Base-by-base conservation (phyloP, 2,888 invertebrate genomes). In the Ectobius pallidus region DNA sequence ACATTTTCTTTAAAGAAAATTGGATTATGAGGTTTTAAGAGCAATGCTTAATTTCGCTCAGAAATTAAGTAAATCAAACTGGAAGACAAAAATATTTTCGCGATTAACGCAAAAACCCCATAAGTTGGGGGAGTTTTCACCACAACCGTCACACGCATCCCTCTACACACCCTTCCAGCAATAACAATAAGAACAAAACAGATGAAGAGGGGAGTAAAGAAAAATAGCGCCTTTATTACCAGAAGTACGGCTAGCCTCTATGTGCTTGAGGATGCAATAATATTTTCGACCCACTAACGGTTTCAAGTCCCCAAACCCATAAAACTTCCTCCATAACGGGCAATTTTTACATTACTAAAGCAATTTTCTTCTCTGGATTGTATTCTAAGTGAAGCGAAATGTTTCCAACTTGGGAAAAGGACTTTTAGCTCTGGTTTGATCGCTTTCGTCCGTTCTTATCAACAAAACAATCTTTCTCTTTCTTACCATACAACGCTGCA, bases 271-370 rank as follows among this genome's bases (percentile, higher is more conserved):
- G 46, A 65, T 46, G 65, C 65, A 65, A 65, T 65, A 65, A 65
- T 46, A 65, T 46, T 65, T 27, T 46, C 20, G 44, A 44, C 65
- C 65, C 65, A 65, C 65, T 46, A 65, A 65, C 44, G 27, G 65
- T 30, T 65, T 22, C 46, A 44, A 44, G 44, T 27, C 65, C 46
- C 44, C 65, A 27, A 42, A 27, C 27, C 30, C 65, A 65, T 65
- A 65, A 46, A 65, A 65, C 65, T 65, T 65, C 27, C 34, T 27
- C 65, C 65, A 46, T 65, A 65, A 65, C 65, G 27, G 65, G 46
- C 65, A 65, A 65, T 65, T 65, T 65, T 65, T 65, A 65, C 65
- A 46, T 65, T 65, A 65, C 27, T 65, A 44, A 65, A 65, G 65
- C 65, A 65, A 65, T 65, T 65, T 65, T 65, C 65, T 46, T 65